A percentile compares a stretch with the other conserved stretches of the same genome.
These are phyloP conservation scores for Toxotes jaculatrix DNA, from an alignment of 2,113 vertebrate species.

Conservation along the genomic window DNA sequence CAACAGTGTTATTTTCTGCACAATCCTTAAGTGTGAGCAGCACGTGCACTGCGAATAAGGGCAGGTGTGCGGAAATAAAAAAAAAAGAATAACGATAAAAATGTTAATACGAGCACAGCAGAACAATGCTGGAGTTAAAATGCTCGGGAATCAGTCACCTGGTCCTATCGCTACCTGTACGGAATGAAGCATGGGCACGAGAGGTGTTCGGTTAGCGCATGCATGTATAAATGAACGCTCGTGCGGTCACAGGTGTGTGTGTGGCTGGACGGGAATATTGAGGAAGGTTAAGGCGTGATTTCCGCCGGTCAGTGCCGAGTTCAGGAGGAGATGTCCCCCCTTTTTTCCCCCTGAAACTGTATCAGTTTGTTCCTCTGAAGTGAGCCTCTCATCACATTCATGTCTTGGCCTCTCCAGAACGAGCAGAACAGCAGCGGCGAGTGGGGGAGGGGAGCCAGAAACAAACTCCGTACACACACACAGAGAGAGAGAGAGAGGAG, in stretches of 20 bases:
- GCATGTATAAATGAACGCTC: background rate
- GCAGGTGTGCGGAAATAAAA: constrained; percentile 22
- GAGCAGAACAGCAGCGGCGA: constrained; percentile 74
- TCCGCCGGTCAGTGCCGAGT: background rate
- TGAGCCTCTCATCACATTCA: constrained; percentile 83
- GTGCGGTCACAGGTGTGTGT: constrained; percentile 65
- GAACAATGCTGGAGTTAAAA: background rate
- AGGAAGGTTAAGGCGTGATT: background rate
- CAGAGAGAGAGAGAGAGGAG: background rate
- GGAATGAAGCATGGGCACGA: constrained; percentile 5
- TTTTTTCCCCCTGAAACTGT: constrained; percentile 38
- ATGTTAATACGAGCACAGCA: background rate
- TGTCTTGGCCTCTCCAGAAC: constrained; percentile 83
- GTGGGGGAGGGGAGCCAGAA: constrained; percentile 85
- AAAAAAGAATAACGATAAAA: background rate
- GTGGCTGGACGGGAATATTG: background rate
- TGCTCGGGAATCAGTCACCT: background rate
- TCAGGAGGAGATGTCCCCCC: background rate
- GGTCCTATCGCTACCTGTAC: constrained; percentile 5
- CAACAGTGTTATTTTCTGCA: constrained; percentile 17
- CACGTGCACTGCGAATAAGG: constrained; percentile 38
- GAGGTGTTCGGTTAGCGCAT: background rate
- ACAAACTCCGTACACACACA: constrained; percentile 78
- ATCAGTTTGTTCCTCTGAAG: constrained; percentile 73
- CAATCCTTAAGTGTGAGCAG: constrained; percentile 49